Conservation (phyloP, 2,113 vertebrate genomes). For the Barbus barbus region DNA sequence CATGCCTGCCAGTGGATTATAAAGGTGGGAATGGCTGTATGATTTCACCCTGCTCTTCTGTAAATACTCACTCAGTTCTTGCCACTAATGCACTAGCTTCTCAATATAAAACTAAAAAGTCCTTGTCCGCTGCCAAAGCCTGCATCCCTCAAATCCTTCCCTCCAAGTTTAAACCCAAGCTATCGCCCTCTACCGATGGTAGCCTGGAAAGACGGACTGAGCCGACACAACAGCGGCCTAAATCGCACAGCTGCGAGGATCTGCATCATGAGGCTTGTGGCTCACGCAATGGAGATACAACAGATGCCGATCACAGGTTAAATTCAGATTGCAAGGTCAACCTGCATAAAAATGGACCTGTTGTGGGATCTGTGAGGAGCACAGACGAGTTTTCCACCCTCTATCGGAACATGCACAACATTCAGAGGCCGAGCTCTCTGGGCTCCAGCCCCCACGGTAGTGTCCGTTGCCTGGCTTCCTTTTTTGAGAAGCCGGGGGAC, state of each 20-base stretch:
- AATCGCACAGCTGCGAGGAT: constrained; percentile 94
- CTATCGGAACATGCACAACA: constrained; percentile 90
- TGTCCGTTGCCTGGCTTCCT: constrained; percentile 85
- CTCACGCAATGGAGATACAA: constrained; percentile 59
- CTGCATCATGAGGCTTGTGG: constrained; percentile 73
- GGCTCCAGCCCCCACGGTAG: constrained; percentile 81
- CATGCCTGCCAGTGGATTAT: constrained; percentile 99
- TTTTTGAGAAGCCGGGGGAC: constrained; percentile 81
- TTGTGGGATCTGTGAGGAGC: constrained; percentile 64
- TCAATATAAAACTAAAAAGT: constrained; percentile 91
- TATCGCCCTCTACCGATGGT: constrained; percentile 79
- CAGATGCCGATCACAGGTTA: constrained; percentile 67
- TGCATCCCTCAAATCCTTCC: constrained; percentile 97
- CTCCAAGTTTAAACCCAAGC: constrained; percentile 95
- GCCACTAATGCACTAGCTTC: constrained; percentile 87
- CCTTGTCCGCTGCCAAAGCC: constrained; percentile 95
- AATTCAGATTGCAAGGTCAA: constrained; percentile 70
- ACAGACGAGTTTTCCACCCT: constrained; percentile 82
- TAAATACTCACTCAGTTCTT: constrained; percentile 89
- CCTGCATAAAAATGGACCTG: constrained; percentile 68
- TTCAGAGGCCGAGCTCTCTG: constrained; percentile 81
- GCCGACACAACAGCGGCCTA: constrained; percentile 76
- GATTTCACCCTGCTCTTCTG: constrained; percentile 95
- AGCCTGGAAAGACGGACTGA: constrained; percentile 77
- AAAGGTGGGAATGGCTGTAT: constrained; percentile 99